phyloP scores from a whole-genome alignment of 2,888 invertebrate genomes.

The Elysia crispata region DNA sequence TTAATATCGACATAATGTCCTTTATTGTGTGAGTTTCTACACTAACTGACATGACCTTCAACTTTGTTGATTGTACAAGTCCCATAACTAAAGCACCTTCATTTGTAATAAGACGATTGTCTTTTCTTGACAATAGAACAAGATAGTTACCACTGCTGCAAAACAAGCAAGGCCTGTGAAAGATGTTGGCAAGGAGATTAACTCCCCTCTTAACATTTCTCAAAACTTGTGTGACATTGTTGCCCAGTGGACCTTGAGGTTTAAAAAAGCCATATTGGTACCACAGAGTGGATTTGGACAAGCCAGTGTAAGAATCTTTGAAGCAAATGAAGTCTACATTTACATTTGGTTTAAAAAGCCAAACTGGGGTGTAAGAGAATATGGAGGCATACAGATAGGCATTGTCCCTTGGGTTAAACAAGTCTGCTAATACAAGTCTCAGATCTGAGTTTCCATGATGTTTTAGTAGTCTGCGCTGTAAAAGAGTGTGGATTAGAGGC shows the following conservation, averaged over 20 bases:
- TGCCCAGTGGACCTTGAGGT: constrained; percentile 76
- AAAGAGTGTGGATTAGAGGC: constrained; percentile 76
- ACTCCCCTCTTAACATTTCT: constrained; percentile 55
- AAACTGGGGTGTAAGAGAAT: constrained; percentile 60
- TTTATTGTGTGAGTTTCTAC: constrained; percentile 66
- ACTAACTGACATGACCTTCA: constrained; percentile 68
- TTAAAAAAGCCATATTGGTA: constrained; percentile 79
- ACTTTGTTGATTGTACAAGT: constrained; percentile 59
- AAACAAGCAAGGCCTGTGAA: constrained; percentile 43
- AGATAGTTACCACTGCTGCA: constrained; percentile 55
- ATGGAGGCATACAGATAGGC: constrained; percentile 74
- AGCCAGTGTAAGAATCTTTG: constrained; percentile 74
- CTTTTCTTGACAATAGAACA: constrained; percentile 73
- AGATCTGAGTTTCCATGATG: constrained; percentile 21
- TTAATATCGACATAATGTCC: constrained; percentile 68
- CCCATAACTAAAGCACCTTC: constrained; percentile 75
- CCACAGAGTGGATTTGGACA: constrained; percentile 77
- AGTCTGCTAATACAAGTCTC: constrained; percentile 73
- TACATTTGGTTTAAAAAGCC: not conserved
- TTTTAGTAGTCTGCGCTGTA: constrained; percentile 57
- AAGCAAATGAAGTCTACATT: constrained; percentile 74
- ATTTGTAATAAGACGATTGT: constrained; percentile 78
- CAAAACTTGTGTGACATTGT: constrained; percentile 58
- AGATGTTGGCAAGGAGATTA: constrained; percentile 53
- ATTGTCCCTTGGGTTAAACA: constrained; percentile 66